Percentiles rank a stretch among this genome's conserved stretches.
phyloP scores from a whole-genome alignment of 2,797 vertebrate genomes.

The Prionace glauca region DNA sequence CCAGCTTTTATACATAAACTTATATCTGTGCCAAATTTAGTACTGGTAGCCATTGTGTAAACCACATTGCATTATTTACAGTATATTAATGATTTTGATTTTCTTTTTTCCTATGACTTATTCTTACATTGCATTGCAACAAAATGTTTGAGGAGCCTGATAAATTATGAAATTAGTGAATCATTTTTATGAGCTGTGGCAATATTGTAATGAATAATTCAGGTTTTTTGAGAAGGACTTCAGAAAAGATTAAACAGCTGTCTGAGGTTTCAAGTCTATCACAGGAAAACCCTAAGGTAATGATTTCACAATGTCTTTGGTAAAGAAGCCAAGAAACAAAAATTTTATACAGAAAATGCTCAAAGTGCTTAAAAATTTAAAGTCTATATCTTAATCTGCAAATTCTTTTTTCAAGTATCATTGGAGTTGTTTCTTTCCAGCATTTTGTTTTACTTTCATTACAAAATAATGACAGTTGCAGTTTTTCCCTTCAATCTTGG shows the following conservation, averaged over 20 bases:
- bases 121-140: not conserved
- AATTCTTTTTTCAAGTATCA: not conserved
- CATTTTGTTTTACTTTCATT: not conserved
- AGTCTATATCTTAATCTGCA: not conserved
- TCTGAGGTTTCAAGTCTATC: not conserved
- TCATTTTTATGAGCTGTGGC: not conserved
- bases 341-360: not conserved
- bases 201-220: not conserved
- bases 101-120: not conserved
- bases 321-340: not conserved
- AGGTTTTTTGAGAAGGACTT: not conserved
- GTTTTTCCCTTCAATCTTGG: not conserved
- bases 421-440: not conserved
- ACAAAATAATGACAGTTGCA: not conserved
- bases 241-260: slow-evolving; percentile 20
- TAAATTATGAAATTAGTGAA: not conserved
- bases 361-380: not conserved
- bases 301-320: not conserved
- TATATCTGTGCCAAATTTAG: not conserved
- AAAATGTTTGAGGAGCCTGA: not conserved
- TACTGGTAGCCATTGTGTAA: not conserved
- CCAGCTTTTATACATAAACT: not conserved
- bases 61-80: not conserved
- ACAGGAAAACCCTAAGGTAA: not conserved
- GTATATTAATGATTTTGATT: not conserved